Evolutionary conservation across 2,113 vertebrate genomes (phyloP).

Genomic region (Cervus canadensis): DNA sequence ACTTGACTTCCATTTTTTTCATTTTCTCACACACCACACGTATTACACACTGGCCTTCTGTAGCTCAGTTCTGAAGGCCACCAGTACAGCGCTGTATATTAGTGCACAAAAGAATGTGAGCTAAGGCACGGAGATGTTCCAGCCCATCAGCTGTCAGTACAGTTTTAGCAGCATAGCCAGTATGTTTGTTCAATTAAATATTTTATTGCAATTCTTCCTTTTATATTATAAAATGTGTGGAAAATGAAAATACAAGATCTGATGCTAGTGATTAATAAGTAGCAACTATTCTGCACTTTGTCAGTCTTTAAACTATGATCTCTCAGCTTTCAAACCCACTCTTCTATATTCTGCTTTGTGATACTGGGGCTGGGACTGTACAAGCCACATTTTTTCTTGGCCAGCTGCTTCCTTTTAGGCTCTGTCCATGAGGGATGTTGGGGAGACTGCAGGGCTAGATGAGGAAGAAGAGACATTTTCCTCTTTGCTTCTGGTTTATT

Average conservation of each 20-base stretch:
- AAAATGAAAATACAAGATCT: background rate
- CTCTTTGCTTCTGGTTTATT: background rate
- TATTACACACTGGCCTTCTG: background rate
- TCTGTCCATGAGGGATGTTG: background rate
- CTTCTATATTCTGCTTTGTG: background rate
- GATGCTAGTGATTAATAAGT: background rate
- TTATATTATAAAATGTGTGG: background rate
- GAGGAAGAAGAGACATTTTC: background rate
- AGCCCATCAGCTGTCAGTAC: background rate
- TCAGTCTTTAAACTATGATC: background rate
- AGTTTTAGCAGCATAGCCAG: background rate
- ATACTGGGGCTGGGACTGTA: background rate
- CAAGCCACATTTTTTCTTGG: background rate
- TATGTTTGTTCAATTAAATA: background rate
- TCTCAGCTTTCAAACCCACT: background rate
- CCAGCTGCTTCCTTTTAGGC: background rate
- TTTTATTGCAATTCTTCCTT: background rate
- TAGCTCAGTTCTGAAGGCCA: background rate
- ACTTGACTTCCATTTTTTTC: background rate
- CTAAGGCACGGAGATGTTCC: fast-evolving
- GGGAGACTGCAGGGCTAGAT: background rate
- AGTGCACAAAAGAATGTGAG: background rate
- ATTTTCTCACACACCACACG: background rate
- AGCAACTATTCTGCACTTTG: background rate
- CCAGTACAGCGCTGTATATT: background rate